Evolutionary conservation across 2,888 invertebrate genomes (phyloP).

Genomic region (Tetragnatha montana): DNA sequence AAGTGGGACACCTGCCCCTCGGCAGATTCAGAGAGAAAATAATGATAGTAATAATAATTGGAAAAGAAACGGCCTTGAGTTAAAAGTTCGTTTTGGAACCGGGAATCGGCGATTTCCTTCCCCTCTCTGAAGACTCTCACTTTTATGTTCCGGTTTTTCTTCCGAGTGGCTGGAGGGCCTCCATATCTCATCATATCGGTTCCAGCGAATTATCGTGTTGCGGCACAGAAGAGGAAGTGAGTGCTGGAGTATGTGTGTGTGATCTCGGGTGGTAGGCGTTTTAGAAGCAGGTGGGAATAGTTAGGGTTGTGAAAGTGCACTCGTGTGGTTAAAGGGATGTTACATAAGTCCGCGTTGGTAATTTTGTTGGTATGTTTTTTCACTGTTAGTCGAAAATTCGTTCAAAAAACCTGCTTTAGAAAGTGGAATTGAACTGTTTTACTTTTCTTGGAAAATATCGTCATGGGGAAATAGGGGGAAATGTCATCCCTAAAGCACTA

Average conservation of each 20-base stretch:
- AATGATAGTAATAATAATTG: background rate
- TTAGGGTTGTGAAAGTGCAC: background rate
- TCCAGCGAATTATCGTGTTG: slow-evolving; percentile 35
- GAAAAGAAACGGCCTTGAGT: slow-evolving; percentile 40
- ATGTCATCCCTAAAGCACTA: too few relatives aligned
- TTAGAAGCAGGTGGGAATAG: background rate
- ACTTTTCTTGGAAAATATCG: too few relatives aligned
- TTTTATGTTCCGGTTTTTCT: background rate
- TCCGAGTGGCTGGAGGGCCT: slow-evolving; percentile 7
- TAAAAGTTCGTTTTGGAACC: background rate
- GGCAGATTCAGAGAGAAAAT: slow-evolving; percentile 2
- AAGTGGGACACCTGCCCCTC: slow-evolving; percentile 43
- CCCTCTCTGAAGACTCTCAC: background rate
- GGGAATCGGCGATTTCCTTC: slow-evolving; percentile 28
- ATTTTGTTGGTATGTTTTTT: background rate
- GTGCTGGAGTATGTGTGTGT: background rate
- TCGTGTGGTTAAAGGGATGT: background rate
- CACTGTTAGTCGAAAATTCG: background rate
- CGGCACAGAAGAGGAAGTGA: slow-evolving; percentile 11
- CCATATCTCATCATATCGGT: slow-evolving; percentile 10
- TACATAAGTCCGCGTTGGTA: background rate
- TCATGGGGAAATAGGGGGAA: too few relatives aligned
- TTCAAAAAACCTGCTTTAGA: too few relatives aligned
- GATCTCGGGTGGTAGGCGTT: background rate
- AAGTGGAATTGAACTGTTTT: too few relatives aligned